Base-by-base conservation (phyloP, 1,140 invertebrate species). In the Psix sp. region DNA sequence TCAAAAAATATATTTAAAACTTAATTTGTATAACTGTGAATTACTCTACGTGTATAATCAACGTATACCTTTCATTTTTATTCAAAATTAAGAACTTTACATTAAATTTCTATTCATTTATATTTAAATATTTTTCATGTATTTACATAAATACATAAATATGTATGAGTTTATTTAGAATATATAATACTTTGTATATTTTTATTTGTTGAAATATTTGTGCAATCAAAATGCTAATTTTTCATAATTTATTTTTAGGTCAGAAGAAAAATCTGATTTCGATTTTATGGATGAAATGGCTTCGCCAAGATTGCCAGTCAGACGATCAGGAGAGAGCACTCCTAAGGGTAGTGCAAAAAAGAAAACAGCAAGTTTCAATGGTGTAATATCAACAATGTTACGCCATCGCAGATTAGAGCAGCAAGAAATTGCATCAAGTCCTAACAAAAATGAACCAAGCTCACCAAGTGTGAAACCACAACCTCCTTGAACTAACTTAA, bases 241-340 rank as follows among this genome's bases (percentile, higher is more conserved):
- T 39, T 46, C 20, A 35, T 10, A 48, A 39, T 11, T 43, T 68
- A 24, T 31, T 51, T 70, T 35, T 15, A 90, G 82, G 35, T 75
- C 83, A 2, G 91, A 91, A 79, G 90, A 91, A 46, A 86, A 88
- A 75, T 91, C 91, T 0, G 91, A 93, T 77, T 93, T 93, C 81
- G 92, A 93, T 83, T 94, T 93, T 52, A 91, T 92, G 90, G 92
- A 93, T 66, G 92, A 93, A 83, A 90, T 91, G 77, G 89, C 89
- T 38, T 91, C 91, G 1, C 88, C 92, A 14, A 87, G 90, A 62
- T 77, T 92, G 33, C 89, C 91, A 51, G 91, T 92, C 5, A 80
- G 89, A 10, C 88, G 91, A 70, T 89, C 90, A 60, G 90, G 90
- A 0, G 84, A 87, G 63, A 90, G 89, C 48, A 91, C 90, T 3